Conservation (phyloP, 2,113 vertebrate species). For the Poeciliopsis retropinna region DNA sequence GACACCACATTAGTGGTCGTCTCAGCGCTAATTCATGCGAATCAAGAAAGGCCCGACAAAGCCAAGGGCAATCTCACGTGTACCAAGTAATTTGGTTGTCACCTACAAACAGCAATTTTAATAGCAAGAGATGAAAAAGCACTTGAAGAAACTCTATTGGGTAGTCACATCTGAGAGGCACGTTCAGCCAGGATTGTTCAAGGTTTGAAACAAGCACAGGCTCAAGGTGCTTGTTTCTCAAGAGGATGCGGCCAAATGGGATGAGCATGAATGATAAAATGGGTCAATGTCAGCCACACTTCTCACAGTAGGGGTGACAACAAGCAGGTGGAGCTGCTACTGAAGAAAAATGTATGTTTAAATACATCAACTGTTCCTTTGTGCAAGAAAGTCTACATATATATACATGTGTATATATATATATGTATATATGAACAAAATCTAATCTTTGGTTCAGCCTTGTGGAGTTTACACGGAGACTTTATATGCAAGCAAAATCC, state of each 20-base stretch:
- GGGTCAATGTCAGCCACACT: conserved; percentile 4
- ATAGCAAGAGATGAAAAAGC: conserved; percentile 1
- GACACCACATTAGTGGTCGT: neutral
- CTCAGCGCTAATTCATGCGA: neutral
- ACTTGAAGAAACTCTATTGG: conserved; percentile 8
- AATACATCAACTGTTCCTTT: neutral
- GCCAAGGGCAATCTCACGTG: neutral
- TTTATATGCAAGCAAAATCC: neutral
- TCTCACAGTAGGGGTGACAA: neutral
- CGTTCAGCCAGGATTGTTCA: neutral
- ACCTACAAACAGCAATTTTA: conserved; percentile 1
- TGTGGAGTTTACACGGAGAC: neutral
- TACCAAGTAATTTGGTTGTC: conserved; percentile 1
- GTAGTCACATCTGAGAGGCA: neutral
- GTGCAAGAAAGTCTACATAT: neutral
- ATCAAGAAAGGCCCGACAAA: conserved; percentile 13
- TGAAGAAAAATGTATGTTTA: neutral
- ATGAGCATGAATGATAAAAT: neutral
- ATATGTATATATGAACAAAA: neutral
- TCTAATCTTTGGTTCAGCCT: neutral
- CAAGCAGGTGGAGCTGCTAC: neutral
- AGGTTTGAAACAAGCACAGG: conserved; percentile 16
- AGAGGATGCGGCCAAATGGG: neutral
- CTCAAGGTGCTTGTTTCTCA: neutral
- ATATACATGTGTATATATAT: no score